phyloP scores from a whole-genome alignment of 2,797 vertebrate genomes.

The Enteromius mattozi region DNA sequence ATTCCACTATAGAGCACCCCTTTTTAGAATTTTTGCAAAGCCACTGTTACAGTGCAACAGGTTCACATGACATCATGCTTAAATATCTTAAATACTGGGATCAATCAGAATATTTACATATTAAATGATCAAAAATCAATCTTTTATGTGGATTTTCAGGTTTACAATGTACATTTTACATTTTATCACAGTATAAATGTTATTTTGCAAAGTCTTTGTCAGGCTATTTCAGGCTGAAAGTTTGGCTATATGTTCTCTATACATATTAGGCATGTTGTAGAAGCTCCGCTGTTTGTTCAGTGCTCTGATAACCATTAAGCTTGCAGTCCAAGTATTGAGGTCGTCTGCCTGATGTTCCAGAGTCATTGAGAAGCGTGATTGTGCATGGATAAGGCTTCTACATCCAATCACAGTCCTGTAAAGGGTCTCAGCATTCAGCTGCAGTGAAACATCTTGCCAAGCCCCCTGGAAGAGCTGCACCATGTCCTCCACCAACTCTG shows the following conservation, averaged over 20 bases:
- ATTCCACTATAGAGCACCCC: background rate
- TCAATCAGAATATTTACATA: background rate
- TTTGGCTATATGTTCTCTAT: slow-evolving; percentile 23
- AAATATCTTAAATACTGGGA: background rate
- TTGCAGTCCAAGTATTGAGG: slow-evolving; percentile 42
- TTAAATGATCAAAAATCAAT: too few relatives aligned
- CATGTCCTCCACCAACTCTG: slow-evolving; percentile 73
- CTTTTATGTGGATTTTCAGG: background rate
- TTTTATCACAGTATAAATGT: background rate
- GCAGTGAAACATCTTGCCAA: slow-evolving; percentile 79
- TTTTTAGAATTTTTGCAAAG: slow-evolving; percentile 3
- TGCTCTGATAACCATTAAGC: slow-evolving; percentile 56
- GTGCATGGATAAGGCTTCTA: slow-evolving; percentile 61
- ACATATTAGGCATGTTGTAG: slow-evolving; percentile 64
- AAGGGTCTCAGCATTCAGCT: slow-evolving; percentile 65
- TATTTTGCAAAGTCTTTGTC: background rate
- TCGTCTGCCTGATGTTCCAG: slow-evolving; percentile 59
- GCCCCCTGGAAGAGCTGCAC: slow-evolving; percentile 65
- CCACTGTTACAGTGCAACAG: background rate
- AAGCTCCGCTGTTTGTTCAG: slow-evolving; percentile 65
- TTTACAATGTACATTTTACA: background rate
- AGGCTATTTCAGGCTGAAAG: background rate
- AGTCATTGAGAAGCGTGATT: slow-evolving; percentile 70
- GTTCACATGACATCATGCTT: background rate
- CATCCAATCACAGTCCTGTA: slow-evolving; percentile 52